Evolutionary conservation across 2,888 invertebrate genomes (phyloP).

Genomic region (Gastrophysa polygoni): DNA sequence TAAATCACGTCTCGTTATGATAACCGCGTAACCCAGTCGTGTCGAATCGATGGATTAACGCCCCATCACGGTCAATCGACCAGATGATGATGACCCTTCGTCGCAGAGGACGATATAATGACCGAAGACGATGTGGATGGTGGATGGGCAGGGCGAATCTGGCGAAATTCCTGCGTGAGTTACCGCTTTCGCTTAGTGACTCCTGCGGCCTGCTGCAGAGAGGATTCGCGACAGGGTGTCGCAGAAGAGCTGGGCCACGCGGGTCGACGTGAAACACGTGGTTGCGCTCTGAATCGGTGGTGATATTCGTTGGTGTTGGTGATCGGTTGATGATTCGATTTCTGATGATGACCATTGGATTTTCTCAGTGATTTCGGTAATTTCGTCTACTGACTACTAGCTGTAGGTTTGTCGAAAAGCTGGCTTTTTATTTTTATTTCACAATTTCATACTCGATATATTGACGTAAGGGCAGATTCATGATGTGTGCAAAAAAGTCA

Average conservation of each 20-base stretch:
- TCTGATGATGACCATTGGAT: background rate
- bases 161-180: conserved; percentile 33
- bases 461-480: too few species aligned
- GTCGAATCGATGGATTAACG: too few species aligned
- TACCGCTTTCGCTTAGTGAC: conserved; percentile 30
- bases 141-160: conserved; percentile 38
- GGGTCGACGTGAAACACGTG: conserved; percentile 25
- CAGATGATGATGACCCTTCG: too few species aligned
- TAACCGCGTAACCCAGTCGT: too few species aligned
- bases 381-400: background rate
- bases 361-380: background rate
- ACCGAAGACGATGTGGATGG: conserved; percentile 4
- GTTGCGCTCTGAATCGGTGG: background rate
- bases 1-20: too few species aligned
- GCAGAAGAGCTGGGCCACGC: conserved; percentile 36
- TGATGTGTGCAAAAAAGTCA: too few species aligned
- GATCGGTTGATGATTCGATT: background rate
- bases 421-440: too few species aligned
- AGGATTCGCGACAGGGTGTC: conserved; percentile 28
- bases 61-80: too few species aligned
- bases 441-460: too few species aligned
- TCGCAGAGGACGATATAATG: background rate
- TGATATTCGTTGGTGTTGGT: background rate
- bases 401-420: too few species aligned
- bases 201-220: conserved; percentile 38